A percentile compares a stretch with the other conserved stretches of the same genome.
phyloP scores from a whole-genome alignment of 2,888 invertebrate species.

The Epirrhoe tristata region DNA sequence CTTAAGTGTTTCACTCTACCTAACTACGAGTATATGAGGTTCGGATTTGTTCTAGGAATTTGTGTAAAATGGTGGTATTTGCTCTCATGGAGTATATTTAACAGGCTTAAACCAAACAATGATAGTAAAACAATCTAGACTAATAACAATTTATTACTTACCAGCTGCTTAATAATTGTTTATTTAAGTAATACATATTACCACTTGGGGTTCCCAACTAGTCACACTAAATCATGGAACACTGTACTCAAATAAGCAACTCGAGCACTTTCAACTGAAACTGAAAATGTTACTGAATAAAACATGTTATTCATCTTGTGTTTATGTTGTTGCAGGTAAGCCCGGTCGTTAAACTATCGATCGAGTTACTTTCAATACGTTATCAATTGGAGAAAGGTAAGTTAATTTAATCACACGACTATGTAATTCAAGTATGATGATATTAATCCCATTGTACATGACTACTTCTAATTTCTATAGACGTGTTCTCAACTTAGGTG shows the following conservation, averaged over 20 bases:
- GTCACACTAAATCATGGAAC: too few relatives aligned
- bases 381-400: constrained; percentile 35
- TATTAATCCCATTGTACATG: too few relatives aligned
- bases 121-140: constrained; percentile 18
- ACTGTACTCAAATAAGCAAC: too few relatives aligned
- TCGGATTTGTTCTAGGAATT: constrained; percentile 61
- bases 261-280: background rate
- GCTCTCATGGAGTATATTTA: constrained; percentile 26
- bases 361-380: constrained; percentile 22
- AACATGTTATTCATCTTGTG: constrained; percentile 11
- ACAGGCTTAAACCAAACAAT: constrained; percentile 30
- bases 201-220: too few relatives aligned
- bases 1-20: constrained; percentile 73
- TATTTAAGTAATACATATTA: too few relatives aligned
- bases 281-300: background rate
- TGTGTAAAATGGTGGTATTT: constrained; percentile 34
- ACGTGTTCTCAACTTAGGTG: too few relatives aligned
- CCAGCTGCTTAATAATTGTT: background rate
- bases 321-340: constrained; percentile 67
- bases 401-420: constrained; percentile 17
- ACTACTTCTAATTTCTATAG: too few relatives aligned
- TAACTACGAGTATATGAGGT: constrained; percentile 63
- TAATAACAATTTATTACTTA: background rate
- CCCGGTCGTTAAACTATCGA: constrained; percentile 36
- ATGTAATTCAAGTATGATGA: background rate